Percentiles rank a stretch among this genome's conserved stretches.
Evolutionary conservation across 2,888 invertebrate species (phyloP).

Genomic region (Osmoderma eremita): DNA sequence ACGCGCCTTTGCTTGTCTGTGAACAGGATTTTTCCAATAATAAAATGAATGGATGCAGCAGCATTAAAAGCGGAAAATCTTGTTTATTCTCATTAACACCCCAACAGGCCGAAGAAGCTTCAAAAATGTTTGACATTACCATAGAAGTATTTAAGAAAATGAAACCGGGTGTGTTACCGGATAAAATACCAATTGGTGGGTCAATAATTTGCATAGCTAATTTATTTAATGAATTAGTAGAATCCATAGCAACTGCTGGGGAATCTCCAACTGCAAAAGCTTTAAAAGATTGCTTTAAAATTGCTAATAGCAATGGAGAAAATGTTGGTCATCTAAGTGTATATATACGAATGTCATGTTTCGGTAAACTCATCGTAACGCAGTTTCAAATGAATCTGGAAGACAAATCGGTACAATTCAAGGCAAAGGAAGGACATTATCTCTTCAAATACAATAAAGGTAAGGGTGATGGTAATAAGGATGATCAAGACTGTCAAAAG

Average conservation of each 20-base stretch:
- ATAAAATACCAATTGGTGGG: constrained; percentile 71
- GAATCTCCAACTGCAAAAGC: constrained; percentile 68
- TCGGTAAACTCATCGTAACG: constrained; percentile 73
- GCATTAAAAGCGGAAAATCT: constrained; percentile 73
- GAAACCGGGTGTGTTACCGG: constrained; percentile 71
- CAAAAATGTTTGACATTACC: constrained; percentile 68
- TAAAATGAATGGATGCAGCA: constrained; percentile 51
- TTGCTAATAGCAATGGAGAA: constrained; percentile 65
- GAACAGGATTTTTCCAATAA: constrained; percentile 67
- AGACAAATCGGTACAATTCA: constrained; percentile 63
- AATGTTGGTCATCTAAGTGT: constrained; percentile 70
- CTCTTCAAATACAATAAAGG: constrained; percentile 61
- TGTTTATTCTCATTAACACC: constrained; percentile 74
- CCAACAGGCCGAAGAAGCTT: constrained; percentile 66
- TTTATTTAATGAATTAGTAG: constrained; percentile 69
- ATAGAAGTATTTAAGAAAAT: constrained; percentile 70
- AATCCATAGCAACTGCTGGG: constrained; percentile 61
- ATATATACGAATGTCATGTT: constrained; percentile 73
- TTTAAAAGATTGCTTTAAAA: constrained; percentile 70
- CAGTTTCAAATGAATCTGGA: constrained; percentile 70
- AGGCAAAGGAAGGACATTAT: constrained; percentile 62
- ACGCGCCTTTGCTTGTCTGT: constrained; percentile 71
- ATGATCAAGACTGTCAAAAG: constrained; percentile 41
- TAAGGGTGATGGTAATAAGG: constrained; percentile 52
- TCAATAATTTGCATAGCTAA: constrained; percentile 70